A percentile compares a stretch with the other conserved stretches of the same genome.
Evolutionary conservation across 2,797 vertebrate species (phyloP).

Genomic region (Aplochiton taeniatus): DNA sequence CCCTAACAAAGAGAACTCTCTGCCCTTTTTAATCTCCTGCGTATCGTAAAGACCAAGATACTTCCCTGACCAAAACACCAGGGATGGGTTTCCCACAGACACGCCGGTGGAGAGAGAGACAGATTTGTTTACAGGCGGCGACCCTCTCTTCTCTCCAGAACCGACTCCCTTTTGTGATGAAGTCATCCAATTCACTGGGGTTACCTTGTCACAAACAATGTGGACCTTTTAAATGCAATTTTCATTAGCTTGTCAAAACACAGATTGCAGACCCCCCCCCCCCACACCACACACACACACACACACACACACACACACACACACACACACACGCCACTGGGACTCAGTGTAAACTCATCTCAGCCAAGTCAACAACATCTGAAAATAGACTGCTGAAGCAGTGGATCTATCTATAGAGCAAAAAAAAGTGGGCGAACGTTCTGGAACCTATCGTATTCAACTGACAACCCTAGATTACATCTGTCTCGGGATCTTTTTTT

Average conservation of each 20-base stretch:
- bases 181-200: constrained; percentile 40
- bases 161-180: constrained; percentile 30
- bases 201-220: constrained; percentile 56
- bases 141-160: constrained; percentile 28
- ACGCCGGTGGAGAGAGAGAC: no score
- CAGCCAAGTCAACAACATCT: constrained; percentile 55
- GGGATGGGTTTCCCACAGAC: no score
- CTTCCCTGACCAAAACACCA: no score
- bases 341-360: constrained; percentile 48
- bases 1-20: no score
- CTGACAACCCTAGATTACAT: constrained; percentile 48
- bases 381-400: constrained; percentile 47
- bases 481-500: constrained; percentile 34
- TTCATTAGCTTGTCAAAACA: constrained; percentile 67
- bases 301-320: no score
- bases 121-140: not conserved
- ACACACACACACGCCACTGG: constrained; percentile 33
- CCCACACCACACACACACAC: no score
- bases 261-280: constrained; percentile 50
- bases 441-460: constrained; percentile 54
- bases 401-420: constrained; percentile 50
- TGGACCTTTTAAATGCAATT: constrained; percentile 56
- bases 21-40: no score
- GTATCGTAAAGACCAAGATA: no score
- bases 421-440: constrained; percentile 45